Evolutionary conservation across 2,797 vertebrate genomes (phyloP), one percentile per base, ranked within the genome.

Genomic region (Squalus acanthias): DNA sequence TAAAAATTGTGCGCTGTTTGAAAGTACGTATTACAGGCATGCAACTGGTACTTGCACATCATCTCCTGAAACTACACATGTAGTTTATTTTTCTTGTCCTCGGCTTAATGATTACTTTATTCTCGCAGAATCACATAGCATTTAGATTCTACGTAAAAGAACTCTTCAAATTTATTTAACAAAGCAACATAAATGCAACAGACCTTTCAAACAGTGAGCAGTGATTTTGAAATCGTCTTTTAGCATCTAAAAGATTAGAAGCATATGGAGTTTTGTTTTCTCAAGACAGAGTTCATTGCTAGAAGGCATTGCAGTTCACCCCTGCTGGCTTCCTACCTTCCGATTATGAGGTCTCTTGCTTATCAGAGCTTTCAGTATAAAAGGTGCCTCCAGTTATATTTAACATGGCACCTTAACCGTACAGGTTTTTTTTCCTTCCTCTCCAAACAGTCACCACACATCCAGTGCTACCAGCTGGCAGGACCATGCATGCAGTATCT

Each of bases 381-480:
- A 92, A 57, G 94, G 60, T 95, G 70, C 60, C n/a, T 60, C 94
- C 50, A 76, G 94, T 76, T 76, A 95, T 60, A 95, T 20, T 94
- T 57, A 74, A 95, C 67, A 95, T 33, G 70, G 50, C 94, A 95
- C 26, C 69, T 57, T 69, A 29, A 60, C 69, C 24, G 60, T 20
- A 57, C 33, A 95, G 94, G 26, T 13, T 72, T 67, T 72, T n/a
- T 57, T 76, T 63, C 29, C 65, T 20, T 57, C 67, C 70, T 20
- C 70, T 33, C 70, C 70, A 72, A 72, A 72, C 93, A 95, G 26
- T 10, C 94, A 76, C 46, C 94, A 50, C 26, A 29, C 70, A 33
- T 95, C 50, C 70, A 76, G 53, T 76, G 50, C 72, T 76, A 95
- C 60, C 46, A 74, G 70, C 70, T 76, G 70, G 70, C 50, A 74